phyloP scores from a whole-genome alignment of 2,113 vertebrate genomes.

The Eulemur rufifrons region DNA sequence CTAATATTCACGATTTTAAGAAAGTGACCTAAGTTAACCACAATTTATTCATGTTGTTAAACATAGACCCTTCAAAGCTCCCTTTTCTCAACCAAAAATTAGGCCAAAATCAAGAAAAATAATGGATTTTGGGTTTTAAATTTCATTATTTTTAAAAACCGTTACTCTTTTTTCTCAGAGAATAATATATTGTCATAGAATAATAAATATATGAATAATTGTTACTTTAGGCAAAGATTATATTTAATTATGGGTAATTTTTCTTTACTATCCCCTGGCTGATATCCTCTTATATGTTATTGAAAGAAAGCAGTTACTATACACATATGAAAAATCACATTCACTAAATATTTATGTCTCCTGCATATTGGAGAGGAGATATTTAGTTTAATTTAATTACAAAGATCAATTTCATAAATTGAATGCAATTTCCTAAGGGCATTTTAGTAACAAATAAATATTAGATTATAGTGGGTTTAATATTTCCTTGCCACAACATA shows the following conservation, averaged over 20 bases:
- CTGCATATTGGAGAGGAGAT: not conserved
- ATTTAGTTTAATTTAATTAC: not conserved
- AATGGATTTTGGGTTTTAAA: accelerated
- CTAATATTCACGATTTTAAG: not conserved
- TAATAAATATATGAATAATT: not conserved
- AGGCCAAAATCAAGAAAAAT: not conserved
- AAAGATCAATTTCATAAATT: not conserved
- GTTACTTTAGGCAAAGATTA: not conserved
- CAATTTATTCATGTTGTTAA: not conserved
- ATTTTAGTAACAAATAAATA: conserved; percentile 52
- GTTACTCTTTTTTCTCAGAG: not conserved
- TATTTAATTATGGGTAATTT: not conserved
- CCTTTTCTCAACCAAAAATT: not conserved
- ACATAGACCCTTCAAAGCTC: not conserved
- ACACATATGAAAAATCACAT: not conserved
- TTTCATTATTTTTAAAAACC: not conserved
- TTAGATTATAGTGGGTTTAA: conserved; percentile 30
- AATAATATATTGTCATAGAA: not conserved
- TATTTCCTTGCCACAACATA: not conserved
- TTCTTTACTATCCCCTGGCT: not conserved
- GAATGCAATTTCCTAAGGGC: not conserved
- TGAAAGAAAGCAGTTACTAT: not conserved
- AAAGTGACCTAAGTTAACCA: not conserved
- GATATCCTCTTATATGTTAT: not conserved
- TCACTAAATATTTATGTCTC: not conserved